These are phyloP conservation scores for Thamnophis sirtalis DNA, from an alignment of 2,113 vertebrate species.

Conservation along the genomic window DNA sequence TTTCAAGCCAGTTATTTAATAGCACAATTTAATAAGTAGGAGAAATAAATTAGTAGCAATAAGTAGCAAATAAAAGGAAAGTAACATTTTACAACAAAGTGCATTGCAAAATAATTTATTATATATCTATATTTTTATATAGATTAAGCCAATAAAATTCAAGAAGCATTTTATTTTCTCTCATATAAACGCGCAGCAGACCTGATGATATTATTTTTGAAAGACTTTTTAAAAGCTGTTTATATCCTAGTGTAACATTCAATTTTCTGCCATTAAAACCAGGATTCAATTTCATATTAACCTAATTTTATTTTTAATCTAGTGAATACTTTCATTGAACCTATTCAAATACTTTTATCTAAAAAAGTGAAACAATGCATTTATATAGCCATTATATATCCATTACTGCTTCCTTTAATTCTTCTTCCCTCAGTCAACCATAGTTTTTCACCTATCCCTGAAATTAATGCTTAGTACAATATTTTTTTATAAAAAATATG, in stretches of 20 bases:
- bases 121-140: constrained; percentile 43
- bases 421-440: constrained; percentile 19
- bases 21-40: constrained; percentile 44
- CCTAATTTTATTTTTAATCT: constrained; percentile 32
- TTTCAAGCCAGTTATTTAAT: constrained; percentile 41
- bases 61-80: constrained; percentile 58
- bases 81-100: constrained; percentile 45
- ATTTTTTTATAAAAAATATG: background rate
- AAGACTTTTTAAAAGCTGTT: constrained; percentile 18
- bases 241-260: constrained; percentile 14
- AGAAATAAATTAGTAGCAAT: no score
- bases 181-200: constrained; percentile 35
- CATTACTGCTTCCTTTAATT: constrained; percentile 7
- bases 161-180: constrained; percentile 54
- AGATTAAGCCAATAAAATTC: constrained; percentile 53
- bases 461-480: background rate
- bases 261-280: constrained; percentile 16
- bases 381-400: constrained; percentile 17
- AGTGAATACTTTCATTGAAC: constrained; percentile 10
- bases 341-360: constrained; percentile 11
- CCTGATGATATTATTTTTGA: constrained; percentile 46
- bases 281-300: background rate
- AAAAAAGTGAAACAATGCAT: background rate
- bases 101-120: constrained; percentile 54
- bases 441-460: constrained; percentile 20